These are phyloP conservation scores for Tamandua tetradactyla DNA, from an alignment of 2,797 vertebrate genomes.

Conservation along the genomic window DNA sequence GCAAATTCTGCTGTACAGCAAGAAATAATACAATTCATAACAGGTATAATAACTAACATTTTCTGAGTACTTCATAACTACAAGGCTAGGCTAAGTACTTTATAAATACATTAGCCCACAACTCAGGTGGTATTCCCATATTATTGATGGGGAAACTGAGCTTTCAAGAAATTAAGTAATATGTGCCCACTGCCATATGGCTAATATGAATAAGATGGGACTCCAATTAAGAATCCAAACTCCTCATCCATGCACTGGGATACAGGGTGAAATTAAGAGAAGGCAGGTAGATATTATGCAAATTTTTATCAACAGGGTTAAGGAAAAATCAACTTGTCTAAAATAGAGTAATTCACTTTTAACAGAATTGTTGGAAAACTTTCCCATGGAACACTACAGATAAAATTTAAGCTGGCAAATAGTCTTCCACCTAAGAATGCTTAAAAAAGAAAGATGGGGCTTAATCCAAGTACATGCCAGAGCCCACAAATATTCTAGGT, in stretches of 20 bases:
- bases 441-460: neutral
- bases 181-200: neutral
- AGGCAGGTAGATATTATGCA: neutral
- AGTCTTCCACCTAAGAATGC: neutral
- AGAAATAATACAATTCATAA: neutral
- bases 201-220: neutral
- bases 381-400: neutral
- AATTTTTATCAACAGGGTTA: neutral
- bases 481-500: neutral
- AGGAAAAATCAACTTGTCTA: neutral
- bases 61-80: neutral
- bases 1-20: neutral
- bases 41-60: neutral
- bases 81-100: neutral
- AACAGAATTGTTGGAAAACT: neutral
- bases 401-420: conserved; percentile 32
- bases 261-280: neutral
- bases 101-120: neutral
- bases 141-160: neutral
- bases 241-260: neutral
- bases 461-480: neutral
- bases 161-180: neutral
- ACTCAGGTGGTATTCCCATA: neutral
- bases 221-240: neutral
- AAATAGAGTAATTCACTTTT: conserved; percentile 5